Evolutionary conservation across 2,888 invertebrate genomes (phyloP).

Genomic region (Nomada hirtipes): DNA sequence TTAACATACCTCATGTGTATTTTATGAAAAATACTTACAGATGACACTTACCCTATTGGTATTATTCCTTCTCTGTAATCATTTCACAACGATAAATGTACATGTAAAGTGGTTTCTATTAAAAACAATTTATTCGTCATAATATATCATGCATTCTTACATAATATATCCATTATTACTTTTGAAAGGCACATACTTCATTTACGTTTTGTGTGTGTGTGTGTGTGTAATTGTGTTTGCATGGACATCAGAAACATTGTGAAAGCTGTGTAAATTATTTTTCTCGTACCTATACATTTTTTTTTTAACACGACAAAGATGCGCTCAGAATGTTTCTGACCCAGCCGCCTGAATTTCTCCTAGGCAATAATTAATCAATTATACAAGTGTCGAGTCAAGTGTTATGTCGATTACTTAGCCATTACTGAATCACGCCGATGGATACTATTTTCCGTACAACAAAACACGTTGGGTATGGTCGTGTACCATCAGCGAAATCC

Average conservation of each 20-base stretch:
- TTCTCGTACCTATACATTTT: constrained; percentile 41
- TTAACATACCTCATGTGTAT: constrained; percentile 29
- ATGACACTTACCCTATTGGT: constrained; percentile 34
- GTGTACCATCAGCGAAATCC: neutral
- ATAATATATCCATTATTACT: constrained; percentile 81
- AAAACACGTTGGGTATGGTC: neutral
- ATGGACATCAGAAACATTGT: constrained; percentile 53
- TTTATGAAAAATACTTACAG: constrained; percentile 27
- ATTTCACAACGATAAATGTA: constrained; percentile 39
- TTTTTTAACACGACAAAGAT: constrained; percentile 42
- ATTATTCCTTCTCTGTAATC: constrained; percentile 18
- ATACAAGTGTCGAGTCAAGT: constrained; percentile 61
- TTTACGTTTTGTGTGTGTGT: constrained; percentile 44
- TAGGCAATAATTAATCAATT: constrained; percentile 50
- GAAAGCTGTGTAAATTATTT: constrained; percentile 28
- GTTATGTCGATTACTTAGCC: constrained; percentile 46
- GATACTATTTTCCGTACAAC: neutral
- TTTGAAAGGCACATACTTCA: constrained; percentile 83
- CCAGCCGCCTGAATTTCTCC: constrained; percentile 28
- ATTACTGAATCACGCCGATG: constrained; percentile 22
- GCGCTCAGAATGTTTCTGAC: constrained; percentile 55
- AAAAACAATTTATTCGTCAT: constrained; percentile 82
- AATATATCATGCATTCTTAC: constrained; percentile 83
- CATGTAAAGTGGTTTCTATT: constrained; percentile 72
- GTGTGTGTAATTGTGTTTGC: neutral